Conservation (phyloP, 2,888 invertebrate genomes). For the Tachina grossa region DNA sequence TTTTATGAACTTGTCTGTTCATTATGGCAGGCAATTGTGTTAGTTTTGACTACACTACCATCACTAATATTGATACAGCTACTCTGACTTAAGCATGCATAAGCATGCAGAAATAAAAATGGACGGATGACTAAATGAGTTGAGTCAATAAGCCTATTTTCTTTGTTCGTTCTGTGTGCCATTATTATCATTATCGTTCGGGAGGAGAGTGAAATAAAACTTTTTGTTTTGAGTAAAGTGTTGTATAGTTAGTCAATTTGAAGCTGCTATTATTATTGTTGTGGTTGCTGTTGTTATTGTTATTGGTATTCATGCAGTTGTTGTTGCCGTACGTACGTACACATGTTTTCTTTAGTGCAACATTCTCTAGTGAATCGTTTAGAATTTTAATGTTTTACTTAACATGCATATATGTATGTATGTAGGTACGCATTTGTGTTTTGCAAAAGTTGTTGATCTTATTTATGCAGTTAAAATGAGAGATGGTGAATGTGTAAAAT, state of each 20-base stretch:
- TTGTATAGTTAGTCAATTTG: constrained; percentile 16
- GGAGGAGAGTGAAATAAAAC: constrained; percentile 38
- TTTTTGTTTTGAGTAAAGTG: constrained; percentile 11
- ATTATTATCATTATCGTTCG: constrained; percentile 26
- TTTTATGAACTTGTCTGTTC: constrained; percentile 1
- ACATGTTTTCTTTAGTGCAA: constrained; percentile 12
- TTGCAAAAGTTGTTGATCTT: constrained; percentile 26
- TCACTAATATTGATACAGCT: not conserved
- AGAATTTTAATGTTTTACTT: constrained; percentile 58
- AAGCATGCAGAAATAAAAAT: not conserved
- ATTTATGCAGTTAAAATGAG: constrained; percentile 9
- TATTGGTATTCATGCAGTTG: not conserved
- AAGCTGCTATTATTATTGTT: constrained; percentile 14
- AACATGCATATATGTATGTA: constrained; percentile 9
- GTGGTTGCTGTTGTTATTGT: not conserved
- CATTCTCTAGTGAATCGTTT: constrained; percentile 50
- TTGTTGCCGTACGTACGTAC: not conserved
- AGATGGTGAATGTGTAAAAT: constrained; percentile 21
- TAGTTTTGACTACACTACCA: constrained; percentile 20
- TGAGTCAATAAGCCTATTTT: constrained; percentile 40
- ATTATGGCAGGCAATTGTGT: constrained; percentile 31
- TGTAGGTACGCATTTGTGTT: too few relatives aligned
- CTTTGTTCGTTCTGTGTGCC: not conserved
- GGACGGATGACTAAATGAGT: constrained; percentile 2
- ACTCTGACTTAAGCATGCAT: not conserved